These are phyloP conservation scores for Aricia agestis DNA, from an alignment of 1,140 invertebrate genomes.

Conservation along the genomic window DNA sequence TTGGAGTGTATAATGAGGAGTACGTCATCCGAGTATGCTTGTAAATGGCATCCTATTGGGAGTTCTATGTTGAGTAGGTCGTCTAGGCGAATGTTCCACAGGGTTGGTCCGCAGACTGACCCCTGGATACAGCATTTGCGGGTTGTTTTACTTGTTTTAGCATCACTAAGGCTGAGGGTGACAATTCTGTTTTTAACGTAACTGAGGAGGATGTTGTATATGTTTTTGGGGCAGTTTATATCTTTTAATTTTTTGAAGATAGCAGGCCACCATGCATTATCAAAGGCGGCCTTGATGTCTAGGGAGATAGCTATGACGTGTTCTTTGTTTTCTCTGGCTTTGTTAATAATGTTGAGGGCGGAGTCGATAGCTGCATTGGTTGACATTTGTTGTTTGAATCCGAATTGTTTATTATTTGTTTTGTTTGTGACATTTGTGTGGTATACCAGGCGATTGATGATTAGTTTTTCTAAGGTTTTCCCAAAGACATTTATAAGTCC, in stretches of 20 bases:
- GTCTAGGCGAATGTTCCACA: conserved; percentile 31
- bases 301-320: conserved; percentile 26
- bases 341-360: conserved; percentile 19
- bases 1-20: conserved; percentile 20
- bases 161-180: neutral
- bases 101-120: conserved; percentile 24
- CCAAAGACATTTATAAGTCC: conserved; percentile 31
- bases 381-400: conserved; percentile 28
- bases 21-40: conserved; percentile 36
- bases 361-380: conserved; percentile 25
- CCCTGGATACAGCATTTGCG: conserved; percentile 34
- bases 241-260: conserved; percentile 22
- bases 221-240: conserved; percentile 27
- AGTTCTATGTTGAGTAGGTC: conserved; percentile 22
- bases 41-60: conserved; percentile 25
- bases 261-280: conserved; percentile 38
- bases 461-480: conserved; percentile 33
- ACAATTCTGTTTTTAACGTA: conserved; percentile 18
- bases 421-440: neutral
- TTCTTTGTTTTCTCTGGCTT: neutral
- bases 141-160: conserved; percentile 15
- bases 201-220: conserved; percentile 22
- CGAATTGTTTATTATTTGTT: conserved; percentile 26
- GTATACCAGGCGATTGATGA: conserved; percentile 23
- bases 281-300: conserved; percentile 35